Base-by-base conservation (phyloP, 1,140 invertebrate genomes). In the Acromyrmex charruanus region DNA sequence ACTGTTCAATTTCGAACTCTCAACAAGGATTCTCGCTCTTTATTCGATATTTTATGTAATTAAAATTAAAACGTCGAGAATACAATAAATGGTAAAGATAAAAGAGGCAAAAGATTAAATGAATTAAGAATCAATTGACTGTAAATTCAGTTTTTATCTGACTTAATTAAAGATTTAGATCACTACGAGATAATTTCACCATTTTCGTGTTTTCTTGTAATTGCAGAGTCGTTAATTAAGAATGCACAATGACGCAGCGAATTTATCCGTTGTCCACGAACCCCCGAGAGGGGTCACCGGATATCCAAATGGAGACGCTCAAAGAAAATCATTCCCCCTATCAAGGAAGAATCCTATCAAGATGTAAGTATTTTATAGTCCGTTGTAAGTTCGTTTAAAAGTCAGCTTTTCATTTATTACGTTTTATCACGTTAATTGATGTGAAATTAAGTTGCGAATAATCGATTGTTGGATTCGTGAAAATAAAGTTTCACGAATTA, bases 201-300 rank as follows among this genome's bases (percentile, higher is more conserved):
- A 18, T 55, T 53, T n/a, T 68, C 4, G 39, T 12, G 44, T 6
- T 49, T 81, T 66, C 66, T 61, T 92, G 51, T 92, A 91, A 75
- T 94, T 93, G 0, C 92, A 95, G 94, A 92, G 92, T 93, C 93
- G 91, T 93, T 95, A 95, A 94, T 91, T 95, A 91, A 95, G 94
- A 94, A 95, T 95, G 94, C 94, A 92, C 93, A 91, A 95, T 95
- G 94, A 95, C 94, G 88, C 94, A 94, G 94, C 94, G 94, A 94
- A 94, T 95, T 92, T 94, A 94, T 92, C 94, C 94, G 93, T 94
- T 94, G 91, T 94, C 94, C 90, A 93, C 93, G 93, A 95, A 87
- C 89, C 94, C 94, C 91, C 93, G 86, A 92, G 94, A 95, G 91
- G 91, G 88, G 86, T 91, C 91, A 88, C 94, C 93, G 92, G 90